Evolutionary conservation across 2,888 invertebrate genomes (phyloP), one percentile per base, ranked within the genome.

Genomic region (Platycheirus rosarum): DNA sequence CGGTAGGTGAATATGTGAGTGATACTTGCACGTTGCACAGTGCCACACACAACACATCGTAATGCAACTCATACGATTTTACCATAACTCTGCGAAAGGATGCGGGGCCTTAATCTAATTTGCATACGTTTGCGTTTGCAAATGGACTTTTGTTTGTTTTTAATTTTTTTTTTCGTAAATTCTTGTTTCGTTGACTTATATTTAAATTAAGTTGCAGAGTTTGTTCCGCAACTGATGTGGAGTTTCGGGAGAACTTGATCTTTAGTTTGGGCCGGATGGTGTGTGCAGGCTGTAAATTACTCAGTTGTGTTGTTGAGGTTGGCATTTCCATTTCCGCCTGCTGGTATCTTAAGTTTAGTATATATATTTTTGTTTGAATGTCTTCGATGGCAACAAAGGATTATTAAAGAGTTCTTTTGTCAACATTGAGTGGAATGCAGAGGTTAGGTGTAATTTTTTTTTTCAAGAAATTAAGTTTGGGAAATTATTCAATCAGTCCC

Each of bases 41-140:
- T 23, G 23, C 23, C 23, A 23, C 23, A 23, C 23, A 23, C 23
- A 23, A 23, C 6, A 2, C 23, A 23, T 7, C 7, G 9, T 14
- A 42, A n/a, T 44, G 14, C 16, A 44, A 29, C 29, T 44, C 60
- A n/a, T 35, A 35, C 23, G 16, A 7, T n/a, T 46, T 20, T 9
- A 14, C n/a, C 46, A 35, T 35, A 14, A 29, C 14, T 40, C n/a
- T 29, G 2, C 20, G 7, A 51, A 40, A 57, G 44, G 26, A n/a
- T 2, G 29, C 6, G 11, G 35, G 32, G 32, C 18, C 20, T 44
- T 37, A 70, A 80, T 53, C 73, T 73, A 71, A 82, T 82, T 82
- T 82, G 77, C 82, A 73, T 68, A 71, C 82, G 77, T 82, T 82
- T 82, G 82, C 82, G 77, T 77, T 77, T 68, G 16, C 35, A 77